Conservation (phyloP, 2,113 vertebrate species). For the Microtus pennsylvanicus region DNA sequence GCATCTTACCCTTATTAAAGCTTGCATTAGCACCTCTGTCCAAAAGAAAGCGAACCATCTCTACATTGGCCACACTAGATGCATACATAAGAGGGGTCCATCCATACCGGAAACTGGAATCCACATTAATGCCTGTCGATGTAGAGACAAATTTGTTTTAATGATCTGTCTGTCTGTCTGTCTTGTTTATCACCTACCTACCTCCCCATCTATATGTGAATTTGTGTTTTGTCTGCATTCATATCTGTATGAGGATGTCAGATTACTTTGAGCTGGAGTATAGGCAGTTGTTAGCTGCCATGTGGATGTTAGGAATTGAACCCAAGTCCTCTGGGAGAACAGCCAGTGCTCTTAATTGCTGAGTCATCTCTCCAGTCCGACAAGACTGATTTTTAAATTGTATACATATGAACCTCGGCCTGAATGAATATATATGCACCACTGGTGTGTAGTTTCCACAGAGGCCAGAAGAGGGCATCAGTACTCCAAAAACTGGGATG, state of each 20-base stretch:
- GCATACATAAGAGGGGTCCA: constrained; percentile 97
- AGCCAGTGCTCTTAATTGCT: neutral
- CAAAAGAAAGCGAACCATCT: constrained; percentile 91
- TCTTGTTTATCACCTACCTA: too few species aligned
- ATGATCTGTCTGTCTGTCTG: neutral
- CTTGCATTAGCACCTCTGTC: constrained; percentile 94
- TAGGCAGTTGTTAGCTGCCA: neutral
- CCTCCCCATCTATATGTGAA: neutral
- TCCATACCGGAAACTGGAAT: constrained; percentile 90
- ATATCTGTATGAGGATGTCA: neutral
- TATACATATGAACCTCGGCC: neutral
- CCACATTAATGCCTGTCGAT: constrained; percentile 90
- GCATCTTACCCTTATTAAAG: constrained; percentile 92
- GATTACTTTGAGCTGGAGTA: neutral
- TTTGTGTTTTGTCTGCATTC: neutral
- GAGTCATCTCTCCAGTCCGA: neutral
- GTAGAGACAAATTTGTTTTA: neutral
- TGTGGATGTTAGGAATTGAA: neutral
- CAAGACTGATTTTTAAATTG: neutral
- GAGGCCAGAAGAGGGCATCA: neutral
- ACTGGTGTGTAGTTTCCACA: neutral
- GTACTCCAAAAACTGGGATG: neutral
- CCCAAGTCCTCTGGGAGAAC: neutral
- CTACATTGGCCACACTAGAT: constrained; percentile 89
- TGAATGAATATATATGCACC: neutral